Evolutionary conservation across 2,113 vertebrate genomes (phyloP).

Genomic region (Perca flavescens): DNA sequence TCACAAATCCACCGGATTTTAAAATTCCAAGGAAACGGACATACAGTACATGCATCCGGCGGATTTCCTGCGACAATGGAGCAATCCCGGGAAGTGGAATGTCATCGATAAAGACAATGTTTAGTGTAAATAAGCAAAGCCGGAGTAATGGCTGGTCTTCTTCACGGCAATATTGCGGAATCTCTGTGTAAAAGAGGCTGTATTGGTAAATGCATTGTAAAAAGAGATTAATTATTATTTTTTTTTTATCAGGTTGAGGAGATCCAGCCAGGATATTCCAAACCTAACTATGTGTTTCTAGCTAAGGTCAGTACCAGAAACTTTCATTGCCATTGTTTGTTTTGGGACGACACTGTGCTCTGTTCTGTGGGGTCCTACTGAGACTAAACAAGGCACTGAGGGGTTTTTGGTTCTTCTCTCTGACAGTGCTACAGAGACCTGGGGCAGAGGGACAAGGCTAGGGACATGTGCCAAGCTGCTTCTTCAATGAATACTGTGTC

Average conservation of each 20-base stretch:
- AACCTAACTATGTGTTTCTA: slow-evolving; percentile 92
- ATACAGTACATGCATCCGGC: no score
- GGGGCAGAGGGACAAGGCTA: slow-evolving; percentile 84
- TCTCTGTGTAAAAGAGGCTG: no score
- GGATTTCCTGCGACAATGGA: no score
- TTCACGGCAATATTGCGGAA: no score
- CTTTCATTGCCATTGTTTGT: not conserved
- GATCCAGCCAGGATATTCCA: slow-evolving; percentile 91
- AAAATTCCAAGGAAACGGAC: no score
- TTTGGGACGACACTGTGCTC: not conserved
- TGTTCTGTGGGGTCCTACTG: not conserved
- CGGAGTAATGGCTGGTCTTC: no score
- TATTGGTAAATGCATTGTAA: not conserved
- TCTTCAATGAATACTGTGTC: slow-evolving; percentile 81
- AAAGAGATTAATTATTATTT: not conserved
- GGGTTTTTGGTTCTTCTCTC: not conserved
- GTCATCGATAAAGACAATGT: no score
- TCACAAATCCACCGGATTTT: no score
- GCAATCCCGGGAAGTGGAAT: no score
- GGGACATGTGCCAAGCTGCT: slow-evolving; percentile 89
- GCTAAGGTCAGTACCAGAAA: slow-evolving; percentile 89
- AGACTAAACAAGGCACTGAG: not conserved
- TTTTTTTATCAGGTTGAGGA: slow-evolving; percentile 89
- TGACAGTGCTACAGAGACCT: slow-evolving; percentile 92
- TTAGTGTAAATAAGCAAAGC: no score